Conservation (phyloP, 2,113 vertebrate genomes). For the Mesitornis unicolor region DNA sequence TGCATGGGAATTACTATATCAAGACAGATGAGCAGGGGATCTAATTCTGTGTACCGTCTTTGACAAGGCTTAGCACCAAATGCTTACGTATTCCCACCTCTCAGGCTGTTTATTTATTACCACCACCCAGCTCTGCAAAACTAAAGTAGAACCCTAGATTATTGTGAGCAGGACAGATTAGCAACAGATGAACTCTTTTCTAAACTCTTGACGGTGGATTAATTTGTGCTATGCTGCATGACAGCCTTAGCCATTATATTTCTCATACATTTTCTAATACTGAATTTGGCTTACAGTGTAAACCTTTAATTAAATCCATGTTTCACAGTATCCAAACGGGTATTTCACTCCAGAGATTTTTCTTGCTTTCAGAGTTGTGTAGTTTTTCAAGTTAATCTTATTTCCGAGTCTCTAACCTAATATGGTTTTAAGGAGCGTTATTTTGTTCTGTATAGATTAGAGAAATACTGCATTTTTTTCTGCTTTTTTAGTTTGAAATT, state of each 20-base stretch:
- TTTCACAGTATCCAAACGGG: neutral
- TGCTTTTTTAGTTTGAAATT: neutral
- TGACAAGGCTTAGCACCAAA: conserved; percentile 34
- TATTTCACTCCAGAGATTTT: neutral
- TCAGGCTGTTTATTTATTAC: conserved; percentile 8
- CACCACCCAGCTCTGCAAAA: neutral
- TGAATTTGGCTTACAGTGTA: neutral
- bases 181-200: neutral
- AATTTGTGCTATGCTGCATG: neutral
- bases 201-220: neutral
- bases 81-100: conserved; percentile 43
- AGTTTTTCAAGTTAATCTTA: neutral
- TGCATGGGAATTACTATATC: neutral
- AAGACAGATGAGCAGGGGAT: conserved; percentile 3
- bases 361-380: neutral
- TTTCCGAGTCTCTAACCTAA: neutral
- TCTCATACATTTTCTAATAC: neutral
- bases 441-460: neutral
- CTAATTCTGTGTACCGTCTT: neutral
- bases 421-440: neutral
- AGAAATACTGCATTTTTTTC: neutral
- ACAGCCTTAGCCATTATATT: neutral
- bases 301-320: neutral
- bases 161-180: neutral
- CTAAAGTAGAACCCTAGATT: neutral